phyloP scores from a whole-genome alignment of 30 jellyfish, hydroid and myxozoan genomes.

The Aurelia aurita region DNA sequence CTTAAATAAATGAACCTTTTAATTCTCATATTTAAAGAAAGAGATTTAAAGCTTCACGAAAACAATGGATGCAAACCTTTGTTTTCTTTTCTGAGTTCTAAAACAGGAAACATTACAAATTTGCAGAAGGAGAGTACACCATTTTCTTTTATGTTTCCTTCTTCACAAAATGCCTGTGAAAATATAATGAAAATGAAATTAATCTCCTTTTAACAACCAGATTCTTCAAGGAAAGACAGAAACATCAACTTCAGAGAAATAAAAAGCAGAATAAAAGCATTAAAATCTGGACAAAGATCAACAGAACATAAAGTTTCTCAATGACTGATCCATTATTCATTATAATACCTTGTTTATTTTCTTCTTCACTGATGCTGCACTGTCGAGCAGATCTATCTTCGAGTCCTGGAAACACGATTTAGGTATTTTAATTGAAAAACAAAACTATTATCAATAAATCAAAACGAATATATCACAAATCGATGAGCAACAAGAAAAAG shows the following conservation, averaged over 20 bases:
- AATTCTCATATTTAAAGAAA: no score
- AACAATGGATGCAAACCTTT: slow-evolving; percentile 31
- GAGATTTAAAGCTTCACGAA: no score
- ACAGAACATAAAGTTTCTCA: no score
- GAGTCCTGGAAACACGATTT: slow-evolving; percentile 81
- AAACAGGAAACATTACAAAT: slow-evolving; percentile 90
- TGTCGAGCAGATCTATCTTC: slow-evolving; percentile 94
- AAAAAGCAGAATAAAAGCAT: no score
- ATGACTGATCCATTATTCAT: no score
- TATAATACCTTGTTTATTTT: slow-evolving; percentile 88
- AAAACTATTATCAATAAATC: not conserved
- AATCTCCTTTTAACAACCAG: no score
- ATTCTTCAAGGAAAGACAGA: no score
- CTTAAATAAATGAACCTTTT: no score
- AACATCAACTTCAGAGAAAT: no score
- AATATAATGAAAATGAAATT: not conserved
- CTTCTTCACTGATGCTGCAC: slow-evolving; percentile 86
- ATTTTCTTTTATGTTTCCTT: slow-evolving; percentile 92
- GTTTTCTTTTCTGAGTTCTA: slow-evolving; percentile 64
- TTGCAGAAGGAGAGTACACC: slow-evolving; percentile 96
- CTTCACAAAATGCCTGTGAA: slow-evolving; percentile 99
- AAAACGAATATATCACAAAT: no score
- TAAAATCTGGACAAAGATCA: no score
- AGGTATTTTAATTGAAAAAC: not conserved
- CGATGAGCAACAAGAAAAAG: no score